Base-by-base conservation (phyloP, 2,888 invertebrate species). In the Campopleginae sp. region DNA sequence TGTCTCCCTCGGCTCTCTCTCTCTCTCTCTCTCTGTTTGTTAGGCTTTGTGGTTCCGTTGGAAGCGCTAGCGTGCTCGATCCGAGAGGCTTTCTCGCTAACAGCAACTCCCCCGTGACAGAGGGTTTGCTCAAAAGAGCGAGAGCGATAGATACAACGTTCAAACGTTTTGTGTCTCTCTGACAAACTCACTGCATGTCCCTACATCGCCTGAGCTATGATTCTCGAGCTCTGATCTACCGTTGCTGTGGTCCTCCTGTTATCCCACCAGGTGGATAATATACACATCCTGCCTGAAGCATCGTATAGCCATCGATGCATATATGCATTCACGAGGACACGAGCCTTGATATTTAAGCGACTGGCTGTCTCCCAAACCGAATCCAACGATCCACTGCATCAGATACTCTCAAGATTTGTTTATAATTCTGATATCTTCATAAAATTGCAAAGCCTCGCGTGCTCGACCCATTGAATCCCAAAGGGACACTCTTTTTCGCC, bases 211-310 rank as follows among this genome's bases (percentile, higher is more conserved):
- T 90, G 92, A 92, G 90, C 91, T 92, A 92, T 91, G 92, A 91
- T 91, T 90, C 91, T 90, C 87, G 88, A 84, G 23, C 79, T 82
- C 91, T 91, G 90, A 91, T 92, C 88, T 90, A 91, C 89, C 85
- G 88, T 63, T 81, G 78, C 82, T 75, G 82, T 70, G 71, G 61
- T 74, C 76, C 33, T 54, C 27, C 70, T 75, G 48, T 61, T 48
- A 63, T 61, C 83, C 72, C 82, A 80, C 63, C 85, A 79, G 82
- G 72, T 72, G 80, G 27, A 75, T 75, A 75, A 74, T 58, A 76
- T 71, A 80, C 79, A 70, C 46, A 54, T 23, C 61, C 71, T 12
- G 17, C 33, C 46, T 14, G 33, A 65, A 17, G 54, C 38, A 46
- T 23, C 46, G 72, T 48, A 31, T 19, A 12, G 10, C 19, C 27